phyloP scores from a whole-genome alignment of 2,797 vertebrate species.

The Gadopsis bispinosus region DNA sequence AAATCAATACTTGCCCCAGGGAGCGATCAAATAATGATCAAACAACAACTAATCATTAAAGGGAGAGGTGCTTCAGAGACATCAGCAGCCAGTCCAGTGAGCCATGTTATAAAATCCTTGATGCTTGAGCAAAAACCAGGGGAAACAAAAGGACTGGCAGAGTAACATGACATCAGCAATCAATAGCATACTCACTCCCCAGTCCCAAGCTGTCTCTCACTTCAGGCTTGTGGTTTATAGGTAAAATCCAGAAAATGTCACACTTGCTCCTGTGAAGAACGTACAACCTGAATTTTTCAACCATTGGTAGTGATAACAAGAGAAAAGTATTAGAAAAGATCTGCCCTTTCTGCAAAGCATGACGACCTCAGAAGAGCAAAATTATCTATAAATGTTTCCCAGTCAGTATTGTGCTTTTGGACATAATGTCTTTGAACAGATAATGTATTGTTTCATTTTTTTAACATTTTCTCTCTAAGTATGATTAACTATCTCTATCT shows the following conservation, averaged over 20 bases:
- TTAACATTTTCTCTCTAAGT: not conserved
- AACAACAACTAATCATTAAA: slow-evolving; percentile 17
- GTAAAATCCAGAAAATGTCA: not conserved
- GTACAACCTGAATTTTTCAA: not conserved
- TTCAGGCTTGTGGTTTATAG: not conserved
- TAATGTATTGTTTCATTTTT: not conserved
- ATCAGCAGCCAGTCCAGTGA: slow-evolving; percentile 30
- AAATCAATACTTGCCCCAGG: not conserved
- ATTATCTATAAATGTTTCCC: not conserved
- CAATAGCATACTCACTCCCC: not conserved
- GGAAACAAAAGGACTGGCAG: not conserved
- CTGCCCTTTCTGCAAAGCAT: not conserved
- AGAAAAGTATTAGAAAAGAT: not conserved
- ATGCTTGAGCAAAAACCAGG: slow-evolving; percentile 8
- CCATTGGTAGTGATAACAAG: not conserved
- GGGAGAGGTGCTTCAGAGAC: slow-evolving; percentile 8
- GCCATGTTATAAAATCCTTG: not conserved
- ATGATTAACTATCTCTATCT: not conserved
- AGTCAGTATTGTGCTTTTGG: not conserved
- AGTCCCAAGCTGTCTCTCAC: not conserved
- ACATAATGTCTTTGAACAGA: not conserved
- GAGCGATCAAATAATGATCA: not conserved
- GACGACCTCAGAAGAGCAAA: not conserved
- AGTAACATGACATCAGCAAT: not conserved
- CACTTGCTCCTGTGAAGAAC: not conserved